Conservation (phyloP, 2,113 vertebrate genomes). For the Cichladusa arquata region DNA sequence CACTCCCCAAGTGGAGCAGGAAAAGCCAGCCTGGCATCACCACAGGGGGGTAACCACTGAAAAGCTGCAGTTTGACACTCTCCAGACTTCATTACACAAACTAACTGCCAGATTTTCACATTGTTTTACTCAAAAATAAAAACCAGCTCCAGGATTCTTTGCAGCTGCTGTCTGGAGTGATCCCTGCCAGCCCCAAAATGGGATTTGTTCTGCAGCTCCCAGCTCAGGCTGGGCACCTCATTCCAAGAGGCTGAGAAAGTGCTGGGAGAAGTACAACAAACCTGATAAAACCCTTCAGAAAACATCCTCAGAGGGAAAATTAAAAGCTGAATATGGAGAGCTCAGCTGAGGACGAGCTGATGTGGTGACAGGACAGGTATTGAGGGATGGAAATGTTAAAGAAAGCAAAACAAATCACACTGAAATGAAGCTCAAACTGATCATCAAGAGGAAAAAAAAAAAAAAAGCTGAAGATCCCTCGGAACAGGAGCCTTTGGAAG, state of each 20-base stretch:
- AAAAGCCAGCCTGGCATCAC: background rate
- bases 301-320: background rate
- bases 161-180: background rate
- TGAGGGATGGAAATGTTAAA: background rate
- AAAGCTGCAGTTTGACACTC: background rate
- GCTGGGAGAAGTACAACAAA: background rate
- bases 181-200: background rate
- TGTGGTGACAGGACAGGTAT: background rate
- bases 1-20: background rate
- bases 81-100: background rate
- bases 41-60: accelerated
- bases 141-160: accelerated
- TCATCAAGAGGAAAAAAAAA: background rate
- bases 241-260: background rate
- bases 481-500: background rate
- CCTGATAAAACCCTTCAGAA: background rate
- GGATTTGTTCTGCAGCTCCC: background rate
- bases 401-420: background rate
- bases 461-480: background rate
- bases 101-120: background rate
- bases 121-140: background rate
- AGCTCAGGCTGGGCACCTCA: background rate
- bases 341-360: background rate
- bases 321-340: background rate
- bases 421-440: background rate